Evolutionary conservation across 2,888 invertebrate species (phyloP).

Genomic region (Cantharis lateralis): DNA sequence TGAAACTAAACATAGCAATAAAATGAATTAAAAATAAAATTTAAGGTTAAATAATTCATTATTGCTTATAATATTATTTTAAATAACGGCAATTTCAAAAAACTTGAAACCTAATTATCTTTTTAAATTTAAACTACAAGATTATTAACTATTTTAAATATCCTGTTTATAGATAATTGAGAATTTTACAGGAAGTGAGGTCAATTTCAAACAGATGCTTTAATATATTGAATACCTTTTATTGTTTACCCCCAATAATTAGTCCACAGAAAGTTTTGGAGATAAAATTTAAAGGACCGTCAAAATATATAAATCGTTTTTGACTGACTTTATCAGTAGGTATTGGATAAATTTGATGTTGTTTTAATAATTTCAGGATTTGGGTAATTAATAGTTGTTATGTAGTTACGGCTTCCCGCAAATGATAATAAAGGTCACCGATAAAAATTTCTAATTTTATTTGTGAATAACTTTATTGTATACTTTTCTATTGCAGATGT

Average conservation of each 20-base stretch:
- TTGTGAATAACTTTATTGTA: conserved; percentile 20
- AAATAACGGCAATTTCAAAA: not conserved
- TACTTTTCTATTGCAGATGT: conserved; percentile 20
- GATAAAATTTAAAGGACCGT: not conserved
- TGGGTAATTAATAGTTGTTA: not conserved
- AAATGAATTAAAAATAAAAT: not conserved
- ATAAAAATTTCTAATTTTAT: conserved; percentile 22
- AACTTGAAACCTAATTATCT: not conserved
- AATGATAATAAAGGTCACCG: conserved; percentile 14
- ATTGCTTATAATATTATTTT: not conserved
- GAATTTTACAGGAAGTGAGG: conserved; percentile 19
- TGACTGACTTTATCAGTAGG: not conserved
- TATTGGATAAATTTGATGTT: not conserved
- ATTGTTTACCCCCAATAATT: conserved; percentile 4
- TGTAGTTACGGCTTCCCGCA: not conserved
- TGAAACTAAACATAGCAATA: not conserved
- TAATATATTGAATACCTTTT: conserved; percentile 12
- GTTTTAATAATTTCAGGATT: not conserved
- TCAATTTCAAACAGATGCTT: conserved; percentile 17
- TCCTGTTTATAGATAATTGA: conserved; percentile 8
- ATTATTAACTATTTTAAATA: conserved; percentile 10
- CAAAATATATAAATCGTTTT: conserved; percentile 10
- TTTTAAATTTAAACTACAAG: not conserved
- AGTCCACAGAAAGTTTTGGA: conserved; percentile 2
- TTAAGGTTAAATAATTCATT: not conserved